Conservation (phyloP, 2,113 vertebrate species). For the Eulemur rufifrons region DNA sequence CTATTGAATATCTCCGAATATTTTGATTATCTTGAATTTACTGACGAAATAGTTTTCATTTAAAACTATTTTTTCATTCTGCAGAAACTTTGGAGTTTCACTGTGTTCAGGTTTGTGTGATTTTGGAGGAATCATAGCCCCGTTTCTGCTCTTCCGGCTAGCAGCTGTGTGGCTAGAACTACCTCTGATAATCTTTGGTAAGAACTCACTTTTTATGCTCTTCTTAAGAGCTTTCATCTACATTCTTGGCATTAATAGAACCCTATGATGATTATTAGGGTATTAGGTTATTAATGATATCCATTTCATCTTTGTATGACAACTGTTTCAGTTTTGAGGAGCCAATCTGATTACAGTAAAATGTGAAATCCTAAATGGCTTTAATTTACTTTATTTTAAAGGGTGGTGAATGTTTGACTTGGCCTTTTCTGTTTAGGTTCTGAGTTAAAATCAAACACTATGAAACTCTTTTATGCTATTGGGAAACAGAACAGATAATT, state of each 20-base stretch:
- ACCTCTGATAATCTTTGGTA: slow-evolving; percentile 95
- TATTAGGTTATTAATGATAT: neutral
- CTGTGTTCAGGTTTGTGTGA: slow-evolving; percentile 94
- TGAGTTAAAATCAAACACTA: neutral
- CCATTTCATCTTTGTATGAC: neutral
- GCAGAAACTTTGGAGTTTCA: slow-evolving; percentile 93
- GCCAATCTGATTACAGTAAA: neutral
- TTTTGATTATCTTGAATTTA: neutral
- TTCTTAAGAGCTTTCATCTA: neutral
- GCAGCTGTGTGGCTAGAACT: slow-evolving; percentile 93
- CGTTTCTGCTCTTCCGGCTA: slow-evolving; percentile 93
- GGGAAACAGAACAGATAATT: neutral
- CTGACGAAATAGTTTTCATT: neutral
- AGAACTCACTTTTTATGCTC: slow-evolving; percentile 35
- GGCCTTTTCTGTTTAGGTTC: neutral
- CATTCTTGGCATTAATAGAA: neutral
- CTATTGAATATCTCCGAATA: neutral
- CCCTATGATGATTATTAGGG: no score
- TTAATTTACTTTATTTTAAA: neutral
- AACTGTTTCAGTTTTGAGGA: neutral
- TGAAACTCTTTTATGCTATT: neutral
- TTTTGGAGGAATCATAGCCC: slow-evolving; percentile 92
- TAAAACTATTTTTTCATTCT: slow-evolving; percentile 64
- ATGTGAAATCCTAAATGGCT: neutral
- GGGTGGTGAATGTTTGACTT: neutral